Conservation (phyloP, 23 tunicate genomes). For the Trididemnum nubilum region DNA sequence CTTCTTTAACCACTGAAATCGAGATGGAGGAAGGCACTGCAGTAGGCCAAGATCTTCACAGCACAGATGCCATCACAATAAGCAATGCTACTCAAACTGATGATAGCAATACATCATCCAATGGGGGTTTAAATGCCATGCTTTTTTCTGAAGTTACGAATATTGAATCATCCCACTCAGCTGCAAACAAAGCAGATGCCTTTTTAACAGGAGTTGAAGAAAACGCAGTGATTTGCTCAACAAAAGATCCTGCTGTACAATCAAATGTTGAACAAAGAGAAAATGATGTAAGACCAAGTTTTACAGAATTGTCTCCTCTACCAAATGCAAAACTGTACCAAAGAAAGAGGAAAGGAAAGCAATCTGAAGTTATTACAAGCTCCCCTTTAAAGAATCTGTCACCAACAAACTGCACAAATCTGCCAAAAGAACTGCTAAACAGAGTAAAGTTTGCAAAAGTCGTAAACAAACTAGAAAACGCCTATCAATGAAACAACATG, state of each 20-base stretch:
- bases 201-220: neutral
- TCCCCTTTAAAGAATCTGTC: conserved; percentile 17
- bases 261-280: too few relatives aligned
- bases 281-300: too few relatives aligned
- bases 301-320: conserved; percentile 6
- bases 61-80: neutral
- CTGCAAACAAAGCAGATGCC: neutral
- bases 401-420: too few relatives aligned
- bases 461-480: neutral
- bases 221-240: too few relatives aligned
- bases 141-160: neutral
- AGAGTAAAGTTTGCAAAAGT: neutral
- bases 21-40: neutral
- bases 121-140: neutral
- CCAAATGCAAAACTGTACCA: conserved; percentile 16
- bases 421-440: neutral
- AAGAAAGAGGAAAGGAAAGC: conserved; percentile 23
- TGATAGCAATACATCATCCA: neutral
- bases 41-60: neutral
- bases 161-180: neutral
- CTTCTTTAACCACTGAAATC: conserved; percentile 15
- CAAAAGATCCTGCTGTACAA: too few relatives aligned
- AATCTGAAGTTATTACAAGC: conserved; percentile 22
- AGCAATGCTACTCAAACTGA: neutral
- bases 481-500: neutral